phyloP scores from a whole-genome alignment of 2,113 vertebrate species.

The Albula glossodonta region DNA sequence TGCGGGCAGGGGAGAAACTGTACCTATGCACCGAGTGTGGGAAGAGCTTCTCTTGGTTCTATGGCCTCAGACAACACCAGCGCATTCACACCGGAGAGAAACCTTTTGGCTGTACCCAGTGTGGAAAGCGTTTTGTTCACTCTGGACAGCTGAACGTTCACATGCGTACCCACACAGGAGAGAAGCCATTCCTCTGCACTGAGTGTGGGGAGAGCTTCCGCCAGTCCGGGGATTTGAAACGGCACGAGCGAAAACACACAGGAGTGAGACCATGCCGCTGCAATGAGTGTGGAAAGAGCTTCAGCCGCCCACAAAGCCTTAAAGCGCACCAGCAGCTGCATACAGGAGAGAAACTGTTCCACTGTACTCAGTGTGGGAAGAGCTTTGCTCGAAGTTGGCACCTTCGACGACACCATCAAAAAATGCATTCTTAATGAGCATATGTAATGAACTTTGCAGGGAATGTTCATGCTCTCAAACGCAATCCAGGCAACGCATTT shows the following conservation, averaged over 20 bases:
- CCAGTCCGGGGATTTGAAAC: conserved; percentile 71
- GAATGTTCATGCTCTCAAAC: background rate
- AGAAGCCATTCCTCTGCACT: conserved; percentile 74
- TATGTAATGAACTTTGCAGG: background rate
- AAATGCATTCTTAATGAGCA: conserved; percentile 62
- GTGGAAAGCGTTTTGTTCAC: conserved; percentile 69
- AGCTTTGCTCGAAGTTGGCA: conserved; percentile 74
- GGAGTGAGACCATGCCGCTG: conserved; percentile 69
- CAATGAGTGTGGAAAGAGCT: conserved; percentile 69
- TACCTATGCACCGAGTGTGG: conserved; percentile 71
- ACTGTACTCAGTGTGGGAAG: conserved; percentile 70
- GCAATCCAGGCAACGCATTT: background rate
- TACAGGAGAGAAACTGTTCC: conserved; percentile 68
- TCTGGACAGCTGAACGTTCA: conserved; percentile 72
- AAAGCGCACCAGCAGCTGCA: conserved; percentile 74
- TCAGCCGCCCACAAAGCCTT: conserved; percentile 74
- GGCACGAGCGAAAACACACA: conserved; percentile 74
- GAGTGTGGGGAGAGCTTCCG: conserved; percentile 76
- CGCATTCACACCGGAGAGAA: conserved; percentile 73
- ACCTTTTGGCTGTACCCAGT: conserved; percentile 65
- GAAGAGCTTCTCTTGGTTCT: conserved; percentile 67
- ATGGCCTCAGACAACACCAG: conserved; percentile 70
- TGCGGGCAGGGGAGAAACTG: conserved; percentile 60
- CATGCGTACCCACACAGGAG: conserved; percentile 71
- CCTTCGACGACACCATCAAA: conserved; percentile 71